Base-by-base conservation (phyloP, 2,113 vertebrate genomes). In the Geococcyx californianus region DNA sequence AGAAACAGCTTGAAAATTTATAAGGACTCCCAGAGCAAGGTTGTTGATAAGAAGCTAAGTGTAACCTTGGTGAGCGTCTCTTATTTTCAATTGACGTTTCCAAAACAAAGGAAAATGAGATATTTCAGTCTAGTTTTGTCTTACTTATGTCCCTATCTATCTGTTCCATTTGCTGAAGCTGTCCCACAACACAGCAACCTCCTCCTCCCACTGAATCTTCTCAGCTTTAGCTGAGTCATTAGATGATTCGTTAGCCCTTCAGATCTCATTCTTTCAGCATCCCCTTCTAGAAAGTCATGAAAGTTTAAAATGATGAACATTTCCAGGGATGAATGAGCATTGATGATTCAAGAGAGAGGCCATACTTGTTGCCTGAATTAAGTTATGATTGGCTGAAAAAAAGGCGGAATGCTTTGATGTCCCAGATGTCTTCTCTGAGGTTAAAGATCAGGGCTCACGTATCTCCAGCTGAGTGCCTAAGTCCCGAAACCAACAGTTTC, bases 381-480 rank as follows among this genome's bases (percentile, higher is more conserved):
- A 95, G 95, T 91, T 95, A 96, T 95, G 96, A 95, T 67, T 72
- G 88, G 82, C 59, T 85, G 49, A 74, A 79, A 63, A 73, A 70
- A 34, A 42, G 40, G 59, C 36, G 42, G 89, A 95, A 95, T 94
- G 96, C 95, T 95, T 96, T 97, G 94, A 97, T 96, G 96, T 96
- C 91, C 90, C 94, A 33, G 51, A 90, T 85, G 81, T 77, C 91
- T 85, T 91, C 84, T 38, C 82, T 9, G 63, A 88, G 92, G 96
- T 95, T 95, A 95, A 95, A 96, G 94, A 97, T 95, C 94, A 96
- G 82, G 92, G 87, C 91, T 94, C 75, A 69, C 10, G 29, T 91
- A 95, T 91, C 90, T 96, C 95, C 95, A 95, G 94, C 93, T 94
- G 96, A 94, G 93, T 77, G 82, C 34, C 4, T 95, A 95, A 96